phyloP scores from a whole-genome alignment of 2,888 invertebrate species.

The Pinctada fucata region DNA sequence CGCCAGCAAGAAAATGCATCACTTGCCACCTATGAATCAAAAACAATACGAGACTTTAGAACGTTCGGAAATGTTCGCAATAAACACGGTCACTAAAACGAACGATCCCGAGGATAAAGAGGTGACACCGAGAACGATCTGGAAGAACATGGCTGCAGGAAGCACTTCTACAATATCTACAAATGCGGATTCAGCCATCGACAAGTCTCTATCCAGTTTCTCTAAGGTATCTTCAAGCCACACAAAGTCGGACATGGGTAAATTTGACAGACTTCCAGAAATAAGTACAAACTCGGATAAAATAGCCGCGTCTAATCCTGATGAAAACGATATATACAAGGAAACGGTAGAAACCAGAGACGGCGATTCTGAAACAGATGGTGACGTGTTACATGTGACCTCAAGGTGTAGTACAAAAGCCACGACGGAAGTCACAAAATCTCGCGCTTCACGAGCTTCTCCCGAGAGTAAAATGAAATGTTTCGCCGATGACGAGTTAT shows the following conservation, averaged over 20 bases:
- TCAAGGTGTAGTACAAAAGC: too few relatives aligned
- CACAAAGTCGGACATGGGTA: not conserved
- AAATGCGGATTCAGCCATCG: not conserved
- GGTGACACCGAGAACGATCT: not conserved
- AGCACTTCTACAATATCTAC: not conserved
- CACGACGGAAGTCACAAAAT: too few relatives aligned
- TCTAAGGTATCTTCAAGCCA: not conserved
- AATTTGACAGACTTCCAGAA: not conserved
- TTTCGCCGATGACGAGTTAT: not conserved
- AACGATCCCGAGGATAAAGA: slow-evolving; percentile 10
- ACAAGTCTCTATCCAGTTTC: not conserved
- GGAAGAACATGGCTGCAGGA: not conserved
- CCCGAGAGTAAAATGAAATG: not conserved
- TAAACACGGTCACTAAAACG: slow-evolving; percentile 14
- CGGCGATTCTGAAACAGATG: not conserved
- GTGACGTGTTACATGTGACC: too few relatives aligned
- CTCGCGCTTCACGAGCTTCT: too few relatives aligned
- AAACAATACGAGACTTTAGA: slow-evolving; percentile 16
- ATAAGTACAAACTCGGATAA: not conserved
- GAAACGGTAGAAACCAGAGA: not conserved
- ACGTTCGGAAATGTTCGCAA: slow-evolving; percentile 33
- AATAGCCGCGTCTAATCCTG: not conserved
- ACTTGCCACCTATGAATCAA: slow-evolving; percentile 24
- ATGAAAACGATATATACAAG: not conserved
- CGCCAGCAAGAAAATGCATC: slow-evolving; percentile 45